Conservation (phyloP, 2,113 vertebrate genomes). For the Sterrhoptilus dennistouni region DNA sequence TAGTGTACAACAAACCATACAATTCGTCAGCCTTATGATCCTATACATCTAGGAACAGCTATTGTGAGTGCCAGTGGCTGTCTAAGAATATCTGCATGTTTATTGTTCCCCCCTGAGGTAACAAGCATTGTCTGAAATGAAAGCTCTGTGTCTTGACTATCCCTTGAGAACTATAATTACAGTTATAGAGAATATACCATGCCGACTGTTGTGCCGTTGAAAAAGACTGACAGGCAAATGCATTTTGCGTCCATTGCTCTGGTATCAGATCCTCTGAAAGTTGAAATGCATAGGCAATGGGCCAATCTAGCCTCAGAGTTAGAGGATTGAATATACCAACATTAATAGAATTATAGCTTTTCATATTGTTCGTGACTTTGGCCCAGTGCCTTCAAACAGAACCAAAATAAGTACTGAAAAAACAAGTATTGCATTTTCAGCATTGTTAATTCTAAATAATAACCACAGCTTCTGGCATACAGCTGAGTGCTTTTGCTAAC, state of each 20-base stretch:
- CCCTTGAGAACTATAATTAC: conserved; percentile 49
- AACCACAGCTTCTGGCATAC: background rate
- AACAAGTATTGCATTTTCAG: background rate
- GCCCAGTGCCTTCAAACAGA: background rate
- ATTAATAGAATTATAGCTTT: background rate
- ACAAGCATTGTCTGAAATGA: conserved; percentile 42
- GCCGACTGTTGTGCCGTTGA: conserved; percentile 9
- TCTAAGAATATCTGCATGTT: conserved; percentile 57
- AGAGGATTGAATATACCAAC: background rate
- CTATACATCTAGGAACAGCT: conserved; percentile 34
- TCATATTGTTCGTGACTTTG: background rate
- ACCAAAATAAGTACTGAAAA: conserved; percentile 5
- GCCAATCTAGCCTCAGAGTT: conserved; percentile 5
- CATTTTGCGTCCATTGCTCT: conserved; percentile 28
- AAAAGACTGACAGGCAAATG: conserved; percentile 34
- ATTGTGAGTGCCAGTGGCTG: conserved; percentile 28
- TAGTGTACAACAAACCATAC: background rate
- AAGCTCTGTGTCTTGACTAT: conserved; percentile 38
- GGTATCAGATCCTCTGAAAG: conserved; percentile 27
- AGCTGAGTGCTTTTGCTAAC: background rate
- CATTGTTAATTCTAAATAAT: conserved; percentile 2
- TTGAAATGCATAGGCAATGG: background rate
- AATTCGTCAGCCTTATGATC: background rate
- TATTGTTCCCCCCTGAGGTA: conserved; percentile 35
- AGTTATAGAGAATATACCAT: conserved; percentile 30